These are phyloP conservation scores for Polia nebulosa DNA, from an alignment of 2,888 invertebrate genomes.

Conservation along the genomic window DNA sequence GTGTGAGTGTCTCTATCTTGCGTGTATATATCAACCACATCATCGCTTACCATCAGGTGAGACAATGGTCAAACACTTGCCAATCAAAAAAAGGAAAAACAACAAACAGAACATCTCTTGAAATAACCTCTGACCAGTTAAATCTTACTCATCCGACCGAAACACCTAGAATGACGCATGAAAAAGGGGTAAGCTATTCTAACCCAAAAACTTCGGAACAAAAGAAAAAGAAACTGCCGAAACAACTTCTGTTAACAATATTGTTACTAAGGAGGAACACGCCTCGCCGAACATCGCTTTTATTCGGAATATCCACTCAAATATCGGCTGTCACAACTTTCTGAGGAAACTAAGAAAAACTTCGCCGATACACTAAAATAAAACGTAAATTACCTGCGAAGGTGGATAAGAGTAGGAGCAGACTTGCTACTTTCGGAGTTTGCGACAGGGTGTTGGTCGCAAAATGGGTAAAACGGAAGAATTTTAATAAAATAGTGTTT, in stretches of 20 bases:
- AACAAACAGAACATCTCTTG: neutral
- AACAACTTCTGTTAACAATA: conserved; percentile 41
- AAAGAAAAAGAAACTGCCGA: conserved; percentile 31
- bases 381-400: conserved; percentile 53
- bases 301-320: conserved; percentile 51
- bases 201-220: conserved; percentile 19
- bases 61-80: no score
- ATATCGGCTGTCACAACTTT: conserved; percentile 46
- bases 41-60: no score
- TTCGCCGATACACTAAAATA: conserved; percentile 58
- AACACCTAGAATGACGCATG: conserved; percentile 24
- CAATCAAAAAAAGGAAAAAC: neutral
- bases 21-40: no score
- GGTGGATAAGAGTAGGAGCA: neutral
- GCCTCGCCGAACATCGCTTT: conserved; percentile 36
- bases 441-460: no score
- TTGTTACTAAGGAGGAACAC: conserved; percentile 26
- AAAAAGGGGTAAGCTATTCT: conserved; percentile 42
- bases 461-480: no score
- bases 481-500: no score
- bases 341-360: conserved; percentile 46
- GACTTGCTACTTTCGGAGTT: neutral
- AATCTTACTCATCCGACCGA: neutral
- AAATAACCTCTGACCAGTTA: neutral
- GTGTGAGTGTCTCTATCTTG: no score